A percentile compares a stretch with the other conserved stretches of the same genome.
Conservation (phyloP, 1,140 invertebrate species). For the Mizuhopecten yessoensis region DNA sequence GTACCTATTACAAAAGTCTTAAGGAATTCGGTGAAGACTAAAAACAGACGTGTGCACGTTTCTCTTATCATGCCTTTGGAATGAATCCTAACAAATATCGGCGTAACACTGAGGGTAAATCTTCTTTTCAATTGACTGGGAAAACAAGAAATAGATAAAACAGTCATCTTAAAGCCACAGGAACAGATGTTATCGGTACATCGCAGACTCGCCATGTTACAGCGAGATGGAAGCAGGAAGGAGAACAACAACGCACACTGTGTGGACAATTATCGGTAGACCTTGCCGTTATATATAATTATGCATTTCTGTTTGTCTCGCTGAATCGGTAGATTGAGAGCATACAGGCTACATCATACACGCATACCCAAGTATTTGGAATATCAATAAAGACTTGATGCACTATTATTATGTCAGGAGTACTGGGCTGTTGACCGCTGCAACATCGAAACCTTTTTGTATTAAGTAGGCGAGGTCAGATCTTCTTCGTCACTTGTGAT, state of each 20-base stretch:
- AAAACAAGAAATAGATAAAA: conserved; percentile 1
- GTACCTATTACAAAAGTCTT: not conserved
- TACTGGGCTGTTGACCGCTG: too few species aligned
- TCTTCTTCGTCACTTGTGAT: too few species aligned
- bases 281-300: not conserved
- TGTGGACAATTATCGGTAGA: not conserved
- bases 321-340: too few species aligned
- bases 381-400: too few species aligned
- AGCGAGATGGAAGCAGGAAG: not conserved
- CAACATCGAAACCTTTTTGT: too few species aligned
- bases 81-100: not conserved
- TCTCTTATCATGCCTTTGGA: conserved; percentile 2
- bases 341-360: too few species aligned
- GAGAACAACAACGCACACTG: conserved; percentile 6
- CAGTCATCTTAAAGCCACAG: not conserved
- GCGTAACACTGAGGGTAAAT: not conserved
- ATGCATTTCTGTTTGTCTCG: too few species aligned
- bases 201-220: not conserved
- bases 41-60: not conserved
- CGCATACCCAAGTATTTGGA: too few species aligned
- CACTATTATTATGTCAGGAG: too few species aligned
- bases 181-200: not conserved
- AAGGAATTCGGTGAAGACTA: not conserved
- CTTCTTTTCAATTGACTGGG: not conserved
- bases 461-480: too few species aligned